phyloP scores from a whole-genome alignment of 2,888 invertebrate species.

The Synanthedon formicaeformis region DNA sequence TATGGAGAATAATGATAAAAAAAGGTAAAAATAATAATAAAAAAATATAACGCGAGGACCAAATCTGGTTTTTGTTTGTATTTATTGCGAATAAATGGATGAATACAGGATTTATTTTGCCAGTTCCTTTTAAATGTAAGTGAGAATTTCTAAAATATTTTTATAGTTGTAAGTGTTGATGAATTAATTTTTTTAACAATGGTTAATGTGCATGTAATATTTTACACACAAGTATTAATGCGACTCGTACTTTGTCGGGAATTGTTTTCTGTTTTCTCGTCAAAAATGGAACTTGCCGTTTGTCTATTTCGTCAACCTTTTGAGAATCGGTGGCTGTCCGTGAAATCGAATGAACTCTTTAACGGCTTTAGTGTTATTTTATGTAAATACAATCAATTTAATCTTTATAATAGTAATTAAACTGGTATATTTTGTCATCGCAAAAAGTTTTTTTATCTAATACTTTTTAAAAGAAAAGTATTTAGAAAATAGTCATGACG shows the following conservation, averaged over 20 bases:
- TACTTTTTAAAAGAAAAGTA: no score
- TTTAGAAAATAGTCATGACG: no score
- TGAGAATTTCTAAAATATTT: constrained; percentile 69
- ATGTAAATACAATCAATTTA: no score
- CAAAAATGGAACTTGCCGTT: constrained; percentile 3
- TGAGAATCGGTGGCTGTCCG: constrained; percentile 17
- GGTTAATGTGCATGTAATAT: constrained; percentile 36
- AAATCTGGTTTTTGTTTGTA: constrained; percentile 44
- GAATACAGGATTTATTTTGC: constrained; percentile 67
- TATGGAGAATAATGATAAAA: constrained; percentile 2
- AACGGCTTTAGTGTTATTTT: no score
- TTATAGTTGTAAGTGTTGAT: constrained; percentile 66
- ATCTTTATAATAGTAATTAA: no score
- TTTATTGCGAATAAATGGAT: constrained; percentile 29
- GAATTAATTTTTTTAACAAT: constrained; percentile 47
- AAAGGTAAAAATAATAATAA: no score
- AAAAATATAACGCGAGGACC: constrained; percentile 39
- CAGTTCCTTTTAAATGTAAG: constrained; percentile 70
- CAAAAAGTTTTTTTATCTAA: no score
- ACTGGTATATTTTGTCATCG: no score
- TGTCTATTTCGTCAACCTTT: constrained; percentile 11
- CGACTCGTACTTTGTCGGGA: not conserved
- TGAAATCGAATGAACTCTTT: no score
- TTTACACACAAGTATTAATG: constrained; percentile 40
- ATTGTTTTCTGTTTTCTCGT: constrained; percentile 20